Evolutionary conservation across 92 coral and sea anemone genomes (phyloP).

Genomic region (Epizoanthus illoricatus): DNA sequence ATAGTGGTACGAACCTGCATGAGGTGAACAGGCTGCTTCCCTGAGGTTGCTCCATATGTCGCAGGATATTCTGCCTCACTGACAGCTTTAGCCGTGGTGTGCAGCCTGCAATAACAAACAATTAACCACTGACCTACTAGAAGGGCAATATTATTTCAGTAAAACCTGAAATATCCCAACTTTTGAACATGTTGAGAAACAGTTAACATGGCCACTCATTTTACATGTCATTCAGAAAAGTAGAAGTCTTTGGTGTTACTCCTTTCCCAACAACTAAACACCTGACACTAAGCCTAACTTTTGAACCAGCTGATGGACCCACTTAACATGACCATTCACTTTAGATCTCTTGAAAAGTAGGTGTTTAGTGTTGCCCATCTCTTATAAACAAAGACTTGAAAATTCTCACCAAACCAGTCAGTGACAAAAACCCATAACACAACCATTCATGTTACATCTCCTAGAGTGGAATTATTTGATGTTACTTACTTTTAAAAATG

Average conservation of each 20-base stretch:
- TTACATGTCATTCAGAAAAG: too few species aligned
- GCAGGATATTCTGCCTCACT: constrained; percentile 83
- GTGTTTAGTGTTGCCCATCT: too few species aligned
- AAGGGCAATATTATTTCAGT: neutral
- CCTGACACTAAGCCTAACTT: too few species aligned
- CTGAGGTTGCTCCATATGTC: constrained; percentile 49
- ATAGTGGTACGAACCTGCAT: constrained; percentile 48
- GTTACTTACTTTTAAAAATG: too few species aligned
- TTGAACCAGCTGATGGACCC: too few species aligned
- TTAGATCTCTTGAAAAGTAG: too few species aligned
- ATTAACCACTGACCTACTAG: neutral
- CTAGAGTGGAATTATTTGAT: too few species aligned
- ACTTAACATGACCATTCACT: too few species aligned
- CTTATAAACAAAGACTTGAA: neutral
- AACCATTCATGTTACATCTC: neutral
- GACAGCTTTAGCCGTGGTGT: constrained; percentile 91
- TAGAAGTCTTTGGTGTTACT: too few species aligned
- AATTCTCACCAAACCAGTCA: neutral
- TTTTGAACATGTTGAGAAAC: neutral
- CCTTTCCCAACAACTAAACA: too few species aligned
- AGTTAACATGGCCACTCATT: neutral
- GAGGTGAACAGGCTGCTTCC: constrained; percentile 54
- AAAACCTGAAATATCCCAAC: neutral
- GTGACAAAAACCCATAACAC: neutral
- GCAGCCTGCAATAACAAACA: constrained; percentile 57